A percentile compares a stretch with the other conserved stretches of the same genome.
Evolutionary conservation across 2,888 invertebrate species (phyloP).

Genomic region (Acleris laterana): DNA sequence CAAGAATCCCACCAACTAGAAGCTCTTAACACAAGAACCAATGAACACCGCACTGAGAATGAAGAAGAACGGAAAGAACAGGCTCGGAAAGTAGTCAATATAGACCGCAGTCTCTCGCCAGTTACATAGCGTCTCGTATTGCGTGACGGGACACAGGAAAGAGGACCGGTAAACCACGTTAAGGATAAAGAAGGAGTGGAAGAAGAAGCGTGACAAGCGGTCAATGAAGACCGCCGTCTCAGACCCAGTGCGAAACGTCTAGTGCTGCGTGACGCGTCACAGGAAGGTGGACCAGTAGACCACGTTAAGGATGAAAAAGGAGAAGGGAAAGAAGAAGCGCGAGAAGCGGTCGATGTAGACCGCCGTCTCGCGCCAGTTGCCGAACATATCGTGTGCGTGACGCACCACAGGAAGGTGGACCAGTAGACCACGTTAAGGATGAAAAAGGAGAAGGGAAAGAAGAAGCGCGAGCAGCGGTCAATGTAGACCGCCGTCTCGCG

Average conservation of each 20-base stretch:
- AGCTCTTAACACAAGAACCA: no score
- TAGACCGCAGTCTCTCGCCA: constrained; percentile 91
- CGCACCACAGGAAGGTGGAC: constrained; percentile 88
- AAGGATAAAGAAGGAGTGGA: constrained; percentile 93
- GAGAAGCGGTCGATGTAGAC: constrained; percentile 94
- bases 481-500: constrained; percentile 90
- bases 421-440: constrained; percentile 95
- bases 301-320: constrained; percentile 94
- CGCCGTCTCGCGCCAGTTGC: constrained; percentile 85
- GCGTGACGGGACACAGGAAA: constrained; percentile 76
- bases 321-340: constrained; percentile 94
- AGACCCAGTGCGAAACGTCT: constrained; percentile 50
- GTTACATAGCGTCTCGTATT: constrained; percentile 89
- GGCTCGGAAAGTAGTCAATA: constrained; percentile 94
- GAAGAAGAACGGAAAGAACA: constrained; percentile 95
- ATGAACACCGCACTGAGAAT: constrained; percentile 92
- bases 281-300: constrained; percentile 95
- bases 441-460: constrained; percentile 95
- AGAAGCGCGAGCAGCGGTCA: constrained; percentile 93
- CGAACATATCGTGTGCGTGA: constrained; percentile 34
- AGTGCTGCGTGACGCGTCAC: constrained; percentile 49
- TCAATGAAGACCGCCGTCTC: constrained; percentile 93
- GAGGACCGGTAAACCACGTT: constrained; percentile 96
- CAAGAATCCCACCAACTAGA: no score
- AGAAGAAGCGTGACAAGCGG: constrained; percentile 93